These are phyloP conservation scores for Tethea ocularis DNA, from an alignment of 2,888 invertebrate genomes.

Conservation along the genomic window DNA sequence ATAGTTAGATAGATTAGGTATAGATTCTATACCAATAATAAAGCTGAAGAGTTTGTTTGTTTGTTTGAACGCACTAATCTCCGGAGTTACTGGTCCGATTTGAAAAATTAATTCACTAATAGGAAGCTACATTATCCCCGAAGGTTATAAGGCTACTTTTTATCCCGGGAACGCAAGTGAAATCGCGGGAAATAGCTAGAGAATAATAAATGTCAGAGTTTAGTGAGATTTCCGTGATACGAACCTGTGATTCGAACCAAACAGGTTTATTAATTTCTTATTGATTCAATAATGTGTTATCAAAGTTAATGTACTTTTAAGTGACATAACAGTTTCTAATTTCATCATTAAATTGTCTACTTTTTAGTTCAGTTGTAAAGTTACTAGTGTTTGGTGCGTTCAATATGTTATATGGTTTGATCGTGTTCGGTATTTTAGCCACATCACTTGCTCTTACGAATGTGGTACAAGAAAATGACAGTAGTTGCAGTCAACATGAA, in stretches of 20 bases:
- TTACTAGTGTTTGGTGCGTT: not conserved
- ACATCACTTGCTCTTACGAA: conserved; percentile 2
- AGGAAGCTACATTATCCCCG: too few species aligned
- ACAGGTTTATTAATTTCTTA: not conserved
- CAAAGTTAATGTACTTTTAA: not conserved
- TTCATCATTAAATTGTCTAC: not conserved
- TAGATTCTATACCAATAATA: too few species aligned
- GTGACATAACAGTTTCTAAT: not conserved
- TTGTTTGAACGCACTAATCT: too few species aligned
- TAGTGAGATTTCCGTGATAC: not conserved
- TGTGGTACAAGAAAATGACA: not conserved
- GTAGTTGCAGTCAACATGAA: conserved; percentile 26
- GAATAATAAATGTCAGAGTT: not conserved
- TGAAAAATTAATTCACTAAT: too few species aligned
- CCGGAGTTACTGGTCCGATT: too few species aligned
- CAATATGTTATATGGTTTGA: not conserved
- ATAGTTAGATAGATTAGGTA: too few species aligned
- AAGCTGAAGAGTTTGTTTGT: too few species aligned
- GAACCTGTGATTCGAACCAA: not conserved
- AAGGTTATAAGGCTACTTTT: too few species aligned
- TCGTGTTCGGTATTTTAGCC: conserved; percentile 9
- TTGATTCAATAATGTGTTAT: not conserved
- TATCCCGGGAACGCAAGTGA: too few species aligned
- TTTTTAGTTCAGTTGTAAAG: not conserved
- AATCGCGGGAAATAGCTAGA: not conserved